Evolutionary conservation across 2,888 invertebrate genomes (phyloP), one percentile per base, ranked within the genome.

Genomic region (Melanargia galathea): DNA sequence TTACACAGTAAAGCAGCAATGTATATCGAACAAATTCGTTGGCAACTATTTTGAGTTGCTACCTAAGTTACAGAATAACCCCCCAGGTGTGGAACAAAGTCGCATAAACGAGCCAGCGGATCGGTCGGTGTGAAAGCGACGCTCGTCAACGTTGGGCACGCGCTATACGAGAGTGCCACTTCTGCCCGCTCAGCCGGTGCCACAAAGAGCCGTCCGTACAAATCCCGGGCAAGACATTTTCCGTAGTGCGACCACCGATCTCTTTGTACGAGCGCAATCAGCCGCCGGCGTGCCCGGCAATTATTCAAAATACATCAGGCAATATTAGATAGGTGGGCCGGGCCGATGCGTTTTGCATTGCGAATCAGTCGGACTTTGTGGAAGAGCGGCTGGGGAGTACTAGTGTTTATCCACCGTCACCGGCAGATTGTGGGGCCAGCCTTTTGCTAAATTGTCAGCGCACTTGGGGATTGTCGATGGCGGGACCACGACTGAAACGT

Each of bases 261-360:
- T 80, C 88, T 86, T 83, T 87, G 86, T 85, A 81, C 80, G 77
- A 75, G 75, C 78, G 83, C 87, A 87, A 86, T 86, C 87, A 86
- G 81, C 82, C 79, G 76, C 76, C 79, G 77, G 79, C 77, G 71
- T 80, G 76, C 80, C 75, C 81, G 80, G 84, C 87, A 91, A 90
- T 90, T 90, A 90, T 91, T 90, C 90, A 90, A 88, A 90, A 90
- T 88, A 89, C 90, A 88, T 87, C 84, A 81, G 80, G 82, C 87
- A 84, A 87, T 90, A 89, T 90, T 90, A 90, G 89, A 90, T 90
- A 89, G 87, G 86, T 85, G 83, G 81, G 82, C 66, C 80, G 82
- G n/a, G 79, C 79, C 83, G 83, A 85, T 84, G 85, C 89, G 87
- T 90, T 90, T 89, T 89, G 90, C 89, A 90, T 90, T 90, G 84